phyloP scores from a whole-genome alignment of 1,140 invertebrate species.

The Habropoda laboriosa region DNA sequence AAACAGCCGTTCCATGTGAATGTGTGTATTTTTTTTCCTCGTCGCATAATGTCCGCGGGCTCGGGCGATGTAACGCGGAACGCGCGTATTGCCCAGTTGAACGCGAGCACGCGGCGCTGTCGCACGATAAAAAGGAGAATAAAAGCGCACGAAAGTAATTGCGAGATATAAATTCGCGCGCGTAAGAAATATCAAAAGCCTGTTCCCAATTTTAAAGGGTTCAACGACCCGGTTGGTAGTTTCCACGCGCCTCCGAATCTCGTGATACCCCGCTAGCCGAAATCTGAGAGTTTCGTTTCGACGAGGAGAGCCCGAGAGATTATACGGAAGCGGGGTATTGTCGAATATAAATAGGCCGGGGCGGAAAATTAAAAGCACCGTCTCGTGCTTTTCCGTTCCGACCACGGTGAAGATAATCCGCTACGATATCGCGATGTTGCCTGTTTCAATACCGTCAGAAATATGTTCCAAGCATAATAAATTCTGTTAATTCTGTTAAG shows the following conservation, averaged over 20 bases:
- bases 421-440: too few species aligned
- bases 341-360: constrained; percentile 28
- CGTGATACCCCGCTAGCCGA: constrained; percentile 5
- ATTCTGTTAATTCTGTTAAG: too few species aligned
- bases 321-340: constrained; percentile 2
- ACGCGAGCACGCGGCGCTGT: neutral
- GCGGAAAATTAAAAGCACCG: constrained; percentile 35
- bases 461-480: too few species aligned
- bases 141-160: constrained; percentile 14
- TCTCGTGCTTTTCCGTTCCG: neutral
- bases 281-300: neutral
- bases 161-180: neutral
- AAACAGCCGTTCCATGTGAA: too few species aligned
- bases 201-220: constrained; percentile 21
- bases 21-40: neutral
- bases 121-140: neutral
- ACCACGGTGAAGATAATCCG: too few species aligned
- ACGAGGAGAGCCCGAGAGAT: neutral
- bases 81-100: neutral
- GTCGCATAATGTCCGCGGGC: neutral
- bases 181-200: constrained; percentile 12
- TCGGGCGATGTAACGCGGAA: neutral
- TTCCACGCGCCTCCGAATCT: constrained; percentile 18
- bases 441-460: too few species aligned
- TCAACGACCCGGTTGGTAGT: constrained; percentile 16